A percentile compares a stretch with the other conserved stretches of the same genome.
Evolutionary conservation across 2,797 vertebrate genomes (phyloP).

Genomic region (Trachurus trachurus): DNA sequence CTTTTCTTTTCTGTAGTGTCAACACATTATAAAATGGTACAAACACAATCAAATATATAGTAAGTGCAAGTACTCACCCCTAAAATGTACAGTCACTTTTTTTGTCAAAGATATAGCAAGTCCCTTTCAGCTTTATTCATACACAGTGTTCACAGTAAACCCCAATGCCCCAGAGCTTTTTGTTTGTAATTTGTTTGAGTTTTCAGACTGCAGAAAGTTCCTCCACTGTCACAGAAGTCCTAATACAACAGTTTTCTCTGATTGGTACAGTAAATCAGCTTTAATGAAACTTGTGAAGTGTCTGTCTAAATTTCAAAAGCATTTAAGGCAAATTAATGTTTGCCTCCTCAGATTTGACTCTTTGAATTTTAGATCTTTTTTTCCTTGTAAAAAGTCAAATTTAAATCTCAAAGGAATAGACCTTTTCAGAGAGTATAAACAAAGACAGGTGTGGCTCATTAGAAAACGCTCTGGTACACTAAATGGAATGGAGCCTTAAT

Average conservation of each 20-base stretch:
- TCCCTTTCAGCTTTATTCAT: background rate
- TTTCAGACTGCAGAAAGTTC: background rate
- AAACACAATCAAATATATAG: too few relatives aligned
- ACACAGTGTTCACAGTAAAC: background rate
- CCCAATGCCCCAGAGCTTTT: background rate
- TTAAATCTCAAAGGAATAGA: constrained; percentile 9
- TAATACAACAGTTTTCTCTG: background rate
- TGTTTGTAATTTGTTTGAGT: background rate
- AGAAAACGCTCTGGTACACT: too few relatives aligned
- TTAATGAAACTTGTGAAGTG: background rate
- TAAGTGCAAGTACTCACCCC: background rate
- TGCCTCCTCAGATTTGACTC: background rate
- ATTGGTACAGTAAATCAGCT: background rate
- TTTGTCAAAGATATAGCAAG: background rate
- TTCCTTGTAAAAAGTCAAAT: background rate
- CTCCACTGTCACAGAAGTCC: background rate
- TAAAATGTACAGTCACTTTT: background rate
- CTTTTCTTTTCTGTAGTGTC: background rate
- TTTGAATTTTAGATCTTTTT: background rate
- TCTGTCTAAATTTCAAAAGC: background rate
- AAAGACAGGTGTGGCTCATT: too few relatives aligned
- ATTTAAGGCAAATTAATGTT: background rate
- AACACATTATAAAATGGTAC: background rate
- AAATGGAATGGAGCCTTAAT: too few relatives aligned
- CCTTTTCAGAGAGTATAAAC: too few relatives aligned